These are phyloP conservation scores for Canis aureus DNA, from an alignment of 2,113 vertebrate genomes.

Conservation along the genomic window DNA sequence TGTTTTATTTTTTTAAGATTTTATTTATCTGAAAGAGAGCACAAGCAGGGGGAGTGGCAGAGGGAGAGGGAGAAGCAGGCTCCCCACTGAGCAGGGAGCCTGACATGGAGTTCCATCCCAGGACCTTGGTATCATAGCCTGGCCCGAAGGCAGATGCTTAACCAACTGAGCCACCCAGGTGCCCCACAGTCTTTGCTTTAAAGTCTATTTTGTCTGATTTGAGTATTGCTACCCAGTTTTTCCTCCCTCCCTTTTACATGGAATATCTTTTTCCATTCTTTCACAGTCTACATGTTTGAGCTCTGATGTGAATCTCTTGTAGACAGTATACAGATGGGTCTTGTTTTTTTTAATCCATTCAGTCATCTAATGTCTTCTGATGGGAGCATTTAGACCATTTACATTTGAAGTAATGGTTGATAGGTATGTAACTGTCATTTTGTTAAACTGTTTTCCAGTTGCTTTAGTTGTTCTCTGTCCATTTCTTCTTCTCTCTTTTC, in stretches of 20 bases:
- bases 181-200: neutral
- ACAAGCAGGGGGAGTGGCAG: too few species aligned
- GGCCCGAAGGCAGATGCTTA: too few species aligned
- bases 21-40: too few species aligned
- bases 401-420: neutral
- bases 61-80: too few species aligned
- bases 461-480: neutral
- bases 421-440: neutral
- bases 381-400: neutral
- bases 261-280: neutral
- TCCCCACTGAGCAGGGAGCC: too few species aligned
- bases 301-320: neutral
- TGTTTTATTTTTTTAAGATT: neutral
- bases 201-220: neutral
- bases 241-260: neutral
- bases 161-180: too few species aligned
- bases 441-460: neutral
- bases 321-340: neutral
- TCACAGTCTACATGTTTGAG: neutral
- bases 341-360: neutral
- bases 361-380: neutral
- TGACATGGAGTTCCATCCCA: too few species aligned
- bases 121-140: too few species aligned
- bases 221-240: neutral
- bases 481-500: neutral